A percentile compares a stretch with the other conserved stretches of the same genome.
These are phyloP conservation scores for Pelosia muscerda DNA, from an alignment of 2,888 invertebrate genomes.

Conservation along the genomic window DNA sequence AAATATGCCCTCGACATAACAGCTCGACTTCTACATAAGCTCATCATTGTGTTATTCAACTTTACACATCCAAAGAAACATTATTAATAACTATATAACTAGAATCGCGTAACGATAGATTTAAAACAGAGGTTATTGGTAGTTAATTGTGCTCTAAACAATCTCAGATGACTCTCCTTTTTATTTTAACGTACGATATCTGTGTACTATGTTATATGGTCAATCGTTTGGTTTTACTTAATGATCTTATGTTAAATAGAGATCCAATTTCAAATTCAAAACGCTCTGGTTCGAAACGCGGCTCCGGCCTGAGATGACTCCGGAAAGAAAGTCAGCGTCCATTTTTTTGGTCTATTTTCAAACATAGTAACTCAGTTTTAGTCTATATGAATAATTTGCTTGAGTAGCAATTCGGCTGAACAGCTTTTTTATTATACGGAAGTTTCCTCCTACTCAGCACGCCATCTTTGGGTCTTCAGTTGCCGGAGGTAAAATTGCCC, in stretches of 20 bases:
- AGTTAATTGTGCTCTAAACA: conserved; percentile 47
- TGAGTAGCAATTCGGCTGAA: too few relatives aligned
- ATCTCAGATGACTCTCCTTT: conserved; percentile 46
- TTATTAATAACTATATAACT: conserved; percentile 49
- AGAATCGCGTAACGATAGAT: conserved; percentile 46
- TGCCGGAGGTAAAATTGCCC: too few relatives aligned
- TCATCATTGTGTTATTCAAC: conserved; percentile 48
- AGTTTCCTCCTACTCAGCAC: too few relatives aligned
- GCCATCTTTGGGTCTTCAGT: too few relatives aligned
- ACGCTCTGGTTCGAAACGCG: too few relatives aligned
- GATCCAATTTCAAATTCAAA: too few relatives aligned
- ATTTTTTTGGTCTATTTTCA: too few relatives aligned
- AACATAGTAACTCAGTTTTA: too few relatives aligned
- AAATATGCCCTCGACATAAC: conserved; percentile 79
- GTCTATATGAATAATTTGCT: too few relatives aligned
- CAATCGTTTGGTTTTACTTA: neutral
- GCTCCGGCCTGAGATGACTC: too few relatives aligned
- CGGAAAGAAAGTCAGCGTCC: too few relatives aligned
- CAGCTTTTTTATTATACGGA: too few relatives aligned
- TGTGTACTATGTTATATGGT: conserved; percentile 6
- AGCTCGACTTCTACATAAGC: conserved; percentile 45
- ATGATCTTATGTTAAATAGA: neutral
- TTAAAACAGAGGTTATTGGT: conserved; percentile 42
- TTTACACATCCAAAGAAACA: conserved; percentile 53
- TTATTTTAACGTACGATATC: conserved; percentile 6